phyloP scores from a whole-genome alignment of 2,113 vertebrate genomes.

The Tragelaphus strepsiceros region DNA sequence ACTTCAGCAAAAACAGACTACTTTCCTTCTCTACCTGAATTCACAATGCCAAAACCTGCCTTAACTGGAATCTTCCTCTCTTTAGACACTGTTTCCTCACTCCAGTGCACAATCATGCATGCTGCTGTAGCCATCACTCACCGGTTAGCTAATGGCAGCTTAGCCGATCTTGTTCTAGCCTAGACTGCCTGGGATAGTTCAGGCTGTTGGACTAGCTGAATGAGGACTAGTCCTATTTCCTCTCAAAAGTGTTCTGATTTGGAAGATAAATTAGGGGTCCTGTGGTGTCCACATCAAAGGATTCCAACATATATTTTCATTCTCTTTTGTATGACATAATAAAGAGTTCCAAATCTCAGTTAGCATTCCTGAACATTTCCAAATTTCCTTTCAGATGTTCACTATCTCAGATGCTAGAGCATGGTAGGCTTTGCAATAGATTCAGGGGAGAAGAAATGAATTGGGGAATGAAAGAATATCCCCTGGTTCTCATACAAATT shows the following conservation, averaged over 20 bases:
- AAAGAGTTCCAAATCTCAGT: not conserved
- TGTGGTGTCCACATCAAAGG: not conserved
- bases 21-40: constrained; percentile 14
- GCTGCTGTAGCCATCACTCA: not conserved
- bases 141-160: not conserved
- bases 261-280: not conserved
- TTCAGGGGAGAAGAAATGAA: not conserved
- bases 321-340: not conserved
- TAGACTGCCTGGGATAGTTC: not conserved
- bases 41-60: not conserved
- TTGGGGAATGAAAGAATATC: not conserved
- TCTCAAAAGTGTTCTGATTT: not conserved
- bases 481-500: not conserved
- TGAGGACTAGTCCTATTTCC: not conserved
- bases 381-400: not conserved
- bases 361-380: not conserved
- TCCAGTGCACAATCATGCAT: not conserved
- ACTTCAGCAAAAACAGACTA: not conserved
- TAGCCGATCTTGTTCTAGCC: not conserved
- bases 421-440: not conserved
- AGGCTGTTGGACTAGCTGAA: not conserved
- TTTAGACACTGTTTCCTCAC: not conserved
- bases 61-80: not conserved
- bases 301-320: not conserved
- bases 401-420: not conserved